Evolutionary conservation across 2,113 vertebrate species (phyloP), one percentile per base, ranked within the genome.

Genomic region (Tiliqua scincoides): DNA sequence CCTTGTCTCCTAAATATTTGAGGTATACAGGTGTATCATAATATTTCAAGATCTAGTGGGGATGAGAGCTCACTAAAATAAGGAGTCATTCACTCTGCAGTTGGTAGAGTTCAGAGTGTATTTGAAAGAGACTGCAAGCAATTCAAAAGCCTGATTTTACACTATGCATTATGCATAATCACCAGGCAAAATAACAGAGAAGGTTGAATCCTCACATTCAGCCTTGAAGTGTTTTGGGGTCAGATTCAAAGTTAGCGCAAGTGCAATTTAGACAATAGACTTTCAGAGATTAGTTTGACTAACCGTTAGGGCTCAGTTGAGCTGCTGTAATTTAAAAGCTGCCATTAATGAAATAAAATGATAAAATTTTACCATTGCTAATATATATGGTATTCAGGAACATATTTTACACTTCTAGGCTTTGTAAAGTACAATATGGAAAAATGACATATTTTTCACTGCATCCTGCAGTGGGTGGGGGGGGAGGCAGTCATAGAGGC

Each of bases 31-130:
- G 76, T 68, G 82, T 70, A 82, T 40, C 10, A 1, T 37, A 71
- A 52, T 48, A 37, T 88, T 89, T 89, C 48, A 4, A 61, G 43
- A 82, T 84, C 48, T 77, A 3, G 81, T 8, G 71, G 82, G 71
- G 77, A 68, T 54, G 75, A 94, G 85, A 80, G 48, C 23, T 82
- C 11, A 82, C 82, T 82, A 86, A 94, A 83, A 74, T 4, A 23
- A 83, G 78, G 30, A 43, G 25, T 62, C 67, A 18, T 92, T 92
- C 57, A 25, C 61, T 90, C 88, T 82, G 35, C 68, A 0, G 0
- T 78, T 37, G 71, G 71, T 84, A n/a, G 89, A 89, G 80, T 79
- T 78, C 83, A 85, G 48, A 61, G 37, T 65, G 20, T 75, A 8
- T 40, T 85, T 91, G 61, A 88, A 76, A 89, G 76, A 82, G 23